Percentiles rank a stretch among this genome's conserved stretches.
Evolutionary conservation across 2,888 invertebrate genomes (phyloP).

Genomic region (Parnassius mnemosyne): DNA sequence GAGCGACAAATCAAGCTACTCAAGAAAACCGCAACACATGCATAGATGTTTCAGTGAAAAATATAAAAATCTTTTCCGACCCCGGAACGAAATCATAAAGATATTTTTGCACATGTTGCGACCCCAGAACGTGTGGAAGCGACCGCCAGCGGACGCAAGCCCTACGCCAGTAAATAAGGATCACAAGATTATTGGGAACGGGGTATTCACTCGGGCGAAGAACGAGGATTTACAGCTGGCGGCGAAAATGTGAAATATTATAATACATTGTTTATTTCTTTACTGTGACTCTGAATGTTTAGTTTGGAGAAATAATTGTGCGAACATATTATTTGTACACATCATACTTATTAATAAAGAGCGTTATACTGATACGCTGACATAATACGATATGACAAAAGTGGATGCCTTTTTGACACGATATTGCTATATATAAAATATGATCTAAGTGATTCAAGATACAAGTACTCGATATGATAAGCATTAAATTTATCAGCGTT

Average conservation of each 20-base stretch:
- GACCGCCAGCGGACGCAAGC: slow-evolving; percentile 40
- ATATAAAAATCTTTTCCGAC: slow-evolving; percentile 15
- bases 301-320: neutral
- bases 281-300: neutral
- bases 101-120: slow-evolving; percentile 37
- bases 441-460: no score
- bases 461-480: no score
- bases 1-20: neutral
- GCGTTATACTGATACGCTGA: no score
- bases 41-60: slow-evolving; percentile 1
- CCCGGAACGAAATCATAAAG: slow-evolving; percentile 29
- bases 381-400: no score
- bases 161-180: slow-evolving; percentile 67
- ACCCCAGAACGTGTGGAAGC: slow-evolving; percentile 37
- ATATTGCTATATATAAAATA: no score
- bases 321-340: neutral
- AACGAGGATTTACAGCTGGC: slow-evolving; percentile 46
- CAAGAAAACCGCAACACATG: neutral
- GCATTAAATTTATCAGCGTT: no score
- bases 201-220: slow-evolving; percentile 53
- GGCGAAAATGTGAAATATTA: slow-evolving; percentile 34
- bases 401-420: no score
- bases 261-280: slow-evolving; percentile 17
- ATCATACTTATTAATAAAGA: neutral
- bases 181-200: slow-evolving; percentile 64